phyloP scores from a whole-genome alignment of 2,113 vertebrate species.

The Scomber scombrus region DNA sequence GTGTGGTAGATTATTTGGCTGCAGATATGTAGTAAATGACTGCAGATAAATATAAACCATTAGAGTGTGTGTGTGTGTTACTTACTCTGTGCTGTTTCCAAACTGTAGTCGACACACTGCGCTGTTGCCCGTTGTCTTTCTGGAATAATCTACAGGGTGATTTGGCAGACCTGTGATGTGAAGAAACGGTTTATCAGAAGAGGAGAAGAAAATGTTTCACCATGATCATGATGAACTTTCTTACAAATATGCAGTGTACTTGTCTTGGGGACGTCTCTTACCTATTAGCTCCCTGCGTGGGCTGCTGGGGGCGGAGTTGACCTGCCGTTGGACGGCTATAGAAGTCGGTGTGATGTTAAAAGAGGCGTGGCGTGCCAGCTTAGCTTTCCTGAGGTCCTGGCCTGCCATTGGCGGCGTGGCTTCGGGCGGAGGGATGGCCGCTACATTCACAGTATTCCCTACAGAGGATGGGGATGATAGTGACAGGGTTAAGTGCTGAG shows the following conservation, averaged over 20 bases:
- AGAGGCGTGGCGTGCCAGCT: constrained; percentile 83
- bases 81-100: constrained; percentile 86
- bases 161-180: constrained; percentile 60
- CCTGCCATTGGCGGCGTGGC: constrained; percentile 27
- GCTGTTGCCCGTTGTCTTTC: constrained; percentile 74
- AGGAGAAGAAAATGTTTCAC: not conserved
- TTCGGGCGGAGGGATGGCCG: not conserved
- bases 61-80: constrained; percentile 38
- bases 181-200: not conserved
- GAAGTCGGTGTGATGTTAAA: constrained; percentile 80
- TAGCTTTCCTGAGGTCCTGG: constrained; percentile 74
- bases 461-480: not conserved
- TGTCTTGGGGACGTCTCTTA: constrained; percentile 50
- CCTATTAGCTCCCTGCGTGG: constrained; percentile 81
- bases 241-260: not conserved
- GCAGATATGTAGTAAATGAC: too few relatives aligned
- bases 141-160: constrained; percentile 85
- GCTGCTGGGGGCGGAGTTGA: constrained; percentile 90
- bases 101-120: constrained; percentile 85
- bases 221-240: not conserved
- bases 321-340: constrained; percentile 78
- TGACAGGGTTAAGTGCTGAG: not conserved
- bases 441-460: constrained; percentile 36
- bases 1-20: constrained; percentile 11
- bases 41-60: constrained; percentile 23